Conservation (phyloP, 2,113 vertebrate genomes). For the Myotis davidii region DNA sequence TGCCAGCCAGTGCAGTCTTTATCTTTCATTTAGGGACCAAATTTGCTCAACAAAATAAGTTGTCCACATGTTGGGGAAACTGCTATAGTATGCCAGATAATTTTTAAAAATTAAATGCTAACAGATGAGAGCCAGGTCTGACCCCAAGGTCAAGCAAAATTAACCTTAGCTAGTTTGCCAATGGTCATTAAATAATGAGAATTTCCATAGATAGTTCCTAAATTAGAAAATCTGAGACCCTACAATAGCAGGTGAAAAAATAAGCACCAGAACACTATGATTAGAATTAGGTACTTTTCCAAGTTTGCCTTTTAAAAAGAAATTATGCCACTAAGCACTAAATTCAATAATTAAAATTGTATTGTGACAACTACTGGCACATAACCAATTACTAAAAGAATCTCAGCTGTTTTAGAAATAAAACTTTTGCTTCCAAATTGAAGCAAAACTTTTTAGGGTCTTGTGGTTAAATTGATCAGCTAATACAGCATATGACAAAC, state of each 20-base stretch:
- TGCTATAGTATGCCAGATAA: background rate
- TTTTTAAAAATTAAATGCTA: constrained; percentile 47
- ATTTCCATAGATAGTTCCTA: background rate
- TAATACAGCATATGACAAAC: constrained; percentile 14
- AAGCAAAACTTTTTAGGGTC: constrained; percentile 21
- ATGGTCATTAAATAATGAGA: constrained; percentile 24
- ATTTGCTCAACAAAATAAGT: constrained; percentile 49
- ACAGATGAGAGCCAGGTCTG: constrained; percentile 60
- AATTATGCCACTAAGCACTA: constrained; percentile 60
- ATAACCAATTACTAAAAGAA: constrained; percentile 43
- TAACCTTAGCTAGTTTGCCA: constrained; percentile 42
- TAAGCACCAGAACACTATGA: background rate
- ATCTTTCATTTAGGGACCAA: background rate
- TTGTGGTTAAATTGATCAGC: background rate
- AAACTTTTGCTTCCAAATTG: constrained; percentile 46
- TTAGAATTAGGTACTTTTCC: constrained; percentile 15
- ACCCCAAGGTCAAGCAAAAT: constrained; percentile 33
- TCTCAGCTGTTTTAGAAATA: constrained; percentile 59
- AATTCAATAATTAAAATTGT: constrained; percentile 54
- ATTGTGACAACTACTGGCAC: constrained; percentile 55
- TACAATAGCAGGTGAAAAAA: background rate
- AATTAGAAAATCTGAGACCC: constrained; percentile 8
- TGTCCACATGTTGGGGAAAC: background rate
- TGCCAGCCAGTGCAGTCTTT: background rate
- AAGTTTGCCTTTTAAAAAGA: constrained; percentile 62